phyloP scores from a whole-genome alignment of 2,797 vertebrate genomes.

The Vireo griseus region DNA sequence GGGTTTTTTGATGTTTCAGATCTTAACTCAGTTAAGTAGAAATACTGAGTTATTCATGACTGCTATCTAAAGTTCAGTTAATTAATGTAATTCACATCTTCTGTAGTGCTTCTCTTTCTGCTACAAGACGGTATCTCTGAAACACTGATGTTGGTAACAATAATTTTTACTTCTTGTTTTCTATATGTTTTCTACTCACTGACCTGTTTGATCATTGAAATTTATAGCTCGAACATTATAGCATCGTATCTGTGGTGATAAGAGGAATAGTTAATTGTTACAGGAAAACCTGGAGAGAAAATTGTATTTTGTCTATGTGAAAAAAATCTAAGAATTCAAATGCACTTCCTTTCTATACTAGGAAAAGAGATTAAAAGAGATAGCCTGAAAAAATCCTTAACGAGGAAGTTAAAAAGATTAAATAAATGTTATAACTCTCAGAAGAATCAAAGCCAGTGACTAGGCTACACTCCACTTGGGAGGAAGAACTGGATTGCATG shows the following conservation, averaged over 20 bases:
- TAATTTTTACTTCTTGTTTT: not conserved
- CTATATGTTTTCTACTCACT: not conserved
- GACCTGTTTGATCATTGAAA: not conserved
- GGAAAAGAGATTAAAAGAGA: not conserved
- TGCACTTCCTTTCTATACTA: not conserved
- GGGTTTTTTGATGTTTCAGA: not conserved
- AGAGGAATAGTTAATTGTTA: not conserved
- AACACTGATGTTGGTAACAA: not conserved
- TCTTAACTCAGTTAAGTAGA: not conserved
- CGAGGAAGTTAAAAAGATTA: not conserved
- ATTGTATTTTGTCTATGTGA: not conserved
- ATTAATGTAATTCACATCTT: not conserved
- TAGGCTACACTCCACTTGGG: not conserved
- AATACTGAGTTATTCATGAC: not conserved
- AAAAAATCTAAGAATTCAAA: not conserved
- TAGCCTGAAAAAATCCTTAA: not conserved
- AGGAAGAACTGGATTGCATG: not conserved
- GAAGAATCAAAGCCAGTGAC: not conserved
- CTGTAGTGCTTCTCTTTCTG: not conserved
- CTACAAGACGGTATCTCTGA: not conserved
- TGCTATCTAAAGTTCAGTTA: not conserved
- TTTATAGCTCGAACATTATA: not conserved
- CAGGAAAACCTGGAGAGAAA: not conserved
- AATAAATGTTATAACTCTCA: not conserved
- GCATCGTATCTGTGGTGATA: rapidly evolving